Percentiles rank a stretch among this genome's conserved stretches.
Evolutionary conservation across 2,797 vertebrate species (phyloP).

Genomic region (Tarsius wallacei): DNA sequence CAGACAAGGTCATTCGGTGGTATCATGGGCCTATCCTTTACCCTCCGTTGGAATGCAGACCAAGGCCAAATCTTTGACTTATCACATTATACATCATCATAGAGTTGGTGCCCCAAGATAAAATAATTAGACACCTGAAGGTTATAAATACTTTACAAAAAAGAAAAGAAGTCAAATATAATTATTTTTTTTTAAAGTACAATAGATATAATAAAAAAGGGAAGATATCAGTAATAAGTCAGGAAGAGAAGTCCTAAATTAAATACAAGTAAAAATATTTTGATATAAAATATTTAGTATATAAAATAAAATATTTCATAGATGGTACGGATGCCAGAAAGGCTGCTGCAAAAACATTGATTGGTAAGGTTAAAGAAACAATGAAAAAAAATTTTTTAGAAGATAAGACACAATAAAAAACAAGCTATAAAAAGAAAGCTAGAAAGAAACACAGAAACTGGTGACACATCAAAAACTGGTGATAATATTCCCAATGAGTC

Average conservation of each 20-base stretch:
- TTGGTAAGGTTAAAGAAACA: not conserved
- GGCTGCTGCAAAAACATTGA: not conserved
- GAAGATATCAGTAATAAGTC: not conserved
- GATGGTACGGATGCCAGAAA: not conserved
- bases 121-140: not conserved
- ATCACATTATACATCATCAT: not conserved
- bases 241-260: not conserved
- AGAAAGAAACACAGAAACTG: not conserved
- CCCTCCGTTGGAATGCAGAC: not conserved
- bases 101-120: not conserved
- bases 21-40: not conserved
- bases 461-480: not conserved
- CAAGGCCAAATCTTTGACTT: not conserved
- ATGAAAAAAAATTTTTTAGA: not conserved
- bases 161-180: not conserved
- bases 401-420: not conserved
- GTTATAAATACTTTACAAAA: not conserved
- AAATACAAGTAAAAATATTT: slow-evolving; percentile 27
- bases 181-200: not conserved
- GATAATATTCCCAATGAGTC: not conserved
- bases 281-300: not conserved
- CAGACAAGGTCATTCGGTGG: no score
- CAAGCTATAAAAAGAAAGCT: not conserved
- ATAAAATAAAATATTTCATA: slow-evolving; percentile 13
- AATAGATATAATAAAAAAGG: not conserved